phyloP scores from a whole-genome alignment of 2,888 invertebrate species.

The Belgica antarctica region DNA sequence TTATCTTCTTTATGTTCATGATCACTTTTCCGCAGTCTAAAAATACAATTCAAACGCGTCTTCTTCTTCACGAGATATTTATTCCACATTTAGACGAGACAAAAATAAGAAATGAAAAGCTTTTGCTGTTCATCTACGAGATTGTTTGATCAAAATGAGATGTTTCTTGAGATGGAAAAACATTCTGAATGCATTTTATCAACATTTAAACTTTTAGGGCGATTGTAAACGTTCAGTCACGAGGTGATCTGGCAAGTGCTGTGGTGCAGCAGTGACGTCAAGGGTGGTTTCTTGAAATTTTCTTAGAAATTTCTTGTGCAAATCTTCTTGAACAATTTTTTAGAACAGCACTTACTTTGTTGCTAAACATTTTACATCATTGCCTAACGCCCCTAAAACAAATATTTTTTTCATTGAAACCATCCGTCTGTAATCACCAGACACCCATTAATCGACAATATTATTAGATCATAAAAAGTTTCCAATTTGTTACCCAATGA shows the following conservation, averaged over 20 bases:
- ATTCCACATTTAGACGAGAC: too few relatives aligned
- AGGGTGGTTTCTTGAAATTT: too few relatives aligned
- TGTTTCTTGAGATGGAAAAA: not conserved
- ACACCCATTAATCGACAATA: conserved; percentile 15
- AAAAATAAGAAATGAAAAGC: too few relatives aligned
- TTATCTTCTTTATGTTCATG: not conserved
- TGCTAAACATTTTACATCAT: too few relatives aligned
- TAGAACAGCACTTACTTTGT: too few relatives aligned
- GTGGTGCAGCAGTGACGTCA: too few relatives aligned
- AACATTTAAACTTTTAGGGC: not conserved
- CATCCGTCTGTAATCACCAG: conserved; percentile 5
- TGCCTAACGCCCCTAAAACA: too few relatives aligned
- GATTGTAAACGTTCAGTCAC: not conserved
- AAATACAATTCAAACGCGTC: conserved; percentile 23
- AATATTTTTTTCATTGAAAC: not conserved
- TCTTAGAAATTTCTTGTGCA: not conserved
- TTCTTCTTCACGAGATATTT: too few relatives aligned
- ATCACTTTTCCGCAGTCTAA: not conserved
- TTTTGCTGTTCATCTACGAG: too few relatives aligned
- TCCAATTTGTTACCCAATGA: conserved; percentile 8
- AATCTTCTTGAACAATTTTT: too few relatives aligned
- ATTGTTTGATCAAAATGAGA: conserved; percentile 16
- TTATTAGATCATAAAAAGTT: conserved; percentile 19
- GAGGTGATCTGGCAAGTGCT: not conserved
- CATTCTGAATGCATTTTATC: not conserved